Evolutionary conservation across 2,113 vertebrate species (phyloP).

Genomic region (Perca schrenkii): DNA sequence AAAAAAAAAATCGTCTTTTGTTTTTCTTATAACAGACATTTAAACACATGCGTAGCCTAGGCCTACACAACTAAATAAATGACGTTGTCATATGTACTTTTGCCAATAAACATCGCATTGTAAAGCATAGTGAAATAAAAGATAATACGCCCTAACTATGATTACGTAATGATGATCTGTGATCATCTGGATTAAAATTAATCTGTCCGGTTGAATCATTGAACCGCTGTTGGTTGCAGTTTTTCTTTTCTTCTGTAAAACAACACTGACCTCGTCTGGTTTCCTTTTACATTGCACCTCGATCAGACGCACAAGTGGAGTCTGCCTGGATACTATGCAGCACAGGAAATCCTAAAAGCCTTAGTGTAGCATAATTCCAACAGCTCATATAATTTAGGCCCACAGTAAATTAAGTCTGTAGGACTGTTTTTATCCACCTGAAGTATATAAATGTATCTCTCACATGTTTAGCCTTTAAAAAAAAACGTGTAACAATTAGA

Average conservation of each 20-base stretch:
- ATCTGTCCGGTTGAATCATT: neutral
- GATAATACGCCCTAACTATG: too few relatives aligned
- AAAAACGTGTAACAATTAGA: neutral
- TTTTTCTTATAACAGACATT: neutral
- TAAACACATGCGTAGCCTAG: neutral
- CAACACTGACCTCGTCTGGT: constrained; percentile 64
- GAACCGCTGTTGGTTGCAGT: neutral
- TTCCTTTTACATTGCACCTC: neutral
- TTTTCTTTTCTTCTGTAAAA: neutral
- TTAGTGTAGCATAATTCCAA: constrained; percentile 1
- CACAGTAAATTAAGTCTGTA: neutral
- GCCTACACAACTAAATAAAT: neutral
- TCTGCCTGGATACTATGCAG: neutral
- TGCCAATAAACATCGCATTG: neutral
- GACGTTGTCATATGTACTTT: neutral
- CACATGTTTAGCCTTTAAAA: neutral
- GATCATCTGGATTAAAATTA: neutral
- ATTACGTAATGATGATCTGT: neutral
- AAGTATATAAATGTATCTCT: neutral
- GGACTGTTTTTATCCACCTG: neutral
- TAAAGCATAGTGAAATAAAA: neutral
- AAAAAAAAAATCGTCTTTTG: neutral
- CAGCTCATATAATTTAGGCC: neutral
- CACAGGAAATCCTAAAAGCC: neutral
- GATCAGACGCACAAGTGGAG: neutral